Conservation (phyloP, 2,113 vertebrate genomes). For the Lophochroa leadbeateri region DNA sequence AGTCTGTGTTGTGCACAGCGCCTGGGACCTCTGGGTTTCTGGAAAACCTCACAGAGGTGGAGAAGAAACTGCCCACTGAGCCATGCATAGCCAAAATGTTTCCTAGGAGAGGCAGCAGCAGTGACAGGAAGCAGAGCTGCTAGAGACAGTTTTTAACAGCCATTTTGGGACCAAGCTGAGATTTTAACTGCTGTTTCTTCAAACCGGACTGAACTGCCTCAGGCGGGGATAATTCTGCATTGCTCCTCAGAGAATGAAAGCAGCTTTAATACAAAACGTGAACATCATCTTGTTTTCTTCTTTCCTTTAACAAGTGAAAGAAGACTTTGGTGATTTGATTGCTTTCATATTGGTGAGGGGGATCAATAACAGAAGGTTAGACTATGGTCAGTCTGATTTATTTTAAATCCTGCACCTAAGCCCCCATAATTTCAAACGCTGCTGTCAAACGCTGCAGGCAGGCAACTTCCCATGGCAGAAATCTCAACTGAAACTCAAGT, state of each 20-base stretch:
- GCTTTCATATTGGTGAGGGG: not conserved
- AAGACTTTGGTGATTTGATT: not conserved
- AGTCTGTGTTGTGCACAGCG: not conserved
- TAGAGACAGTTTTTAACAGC: slow-evolving; percentile 15
- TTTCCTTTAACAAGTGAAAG: slow-evolving; percentile 17
- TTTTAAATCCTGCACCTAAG: not conserved
- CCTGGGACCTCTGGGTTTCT: slow-evolving; percentile 4
- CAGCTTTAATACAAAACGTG: slow-evolving; percentile 9
- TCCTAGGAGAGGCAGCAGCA: slow-evolving; percentile 24
- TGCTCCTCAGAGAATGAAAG: slow-evolving; percentile 22
- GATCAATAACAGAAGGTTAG: not conserved
- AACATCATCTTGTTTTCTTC: slow-evolving; percentile 35
- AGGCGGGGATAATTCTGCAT: not conserved
- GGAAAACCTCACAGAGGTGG: not conserved
- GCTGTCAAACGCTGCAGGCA: not conserved
- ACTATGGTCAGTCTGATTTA: not conserved
- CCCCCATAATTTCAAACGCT: not conserved
- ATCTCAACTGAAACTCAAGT: not conserved
- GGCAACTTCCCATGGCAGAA: not conserved
- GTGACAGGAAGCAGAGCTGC: slow-evolving; percentile 4
- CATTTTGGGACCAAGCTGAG: not conserved
- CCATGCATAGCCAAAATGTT: not conserved
- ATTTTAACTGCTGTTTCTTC: slow-evolving; percentile 32
- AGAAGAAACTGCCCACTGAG: not conserved
- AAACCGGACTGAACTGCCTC: not conserved